Base-by-base conservation (phyloP, 1,140 invertebrate species). In the Caenorhabditis inopinata region DNA sequence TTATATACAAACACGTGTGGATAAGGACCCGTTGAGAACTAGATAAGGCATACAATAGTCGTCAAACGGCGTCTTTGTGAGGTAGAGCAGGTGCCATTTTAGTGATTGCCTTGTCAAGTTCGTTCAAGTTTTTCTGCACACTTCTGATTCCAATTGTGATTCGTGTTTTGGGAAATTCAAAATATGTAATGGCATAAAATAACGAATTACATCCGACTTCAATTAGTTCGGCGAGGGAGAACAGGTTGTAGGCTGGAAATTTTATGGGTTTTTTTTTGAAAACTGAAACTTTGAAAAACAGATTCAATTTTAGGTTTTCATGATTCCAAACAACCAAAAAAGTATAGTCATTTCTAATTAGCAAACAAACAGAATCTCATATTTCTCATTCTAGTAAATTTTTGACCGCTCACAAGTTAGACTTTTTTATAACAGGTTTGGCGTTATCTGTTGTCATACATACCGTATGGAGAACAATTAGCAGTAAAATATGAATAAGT, bases 191-290 rank as follows among this genome's bases (percentile, higher is more conserved):
- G 12, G 75, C 74, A 53, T 83, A 76, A 58, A 83, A 83, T 23
- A 83, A 25, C 0, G 83, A 83, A 42, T 83, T 83, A 35, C 49
- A 80, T 0, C 82, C 83, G 12, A 83, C 83, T 77, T 84, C 32
- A 25, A 88, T 79, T 38, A 87, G 88, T 76, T 87, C 86, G 23
- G 86, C 86, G 6, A 87, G 47, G 0, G 86, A 86, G 80, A 87
- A 87, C 11, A 83, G 29, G 32, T 74, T 51, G 74, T 88, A 87
- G 4, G 85, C 86, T 88, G 58, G 29, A 87, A 74, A 62, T 27
- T 75, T 62, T 23, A 16, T 23, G 1, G 7, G n/a, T n/a, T n/a
- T n/a, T n/a, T n/a, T n/a, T 35, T 51, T 29, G 21, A 80, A 45
- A 48, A 47, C 58, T 42, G 38, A 14, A 42, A 42, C 14, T 42